Base-by-base conservation (phyloP, 2,113 vertebrate species). In the Paradoxurus hermaphroditus region DNA sequence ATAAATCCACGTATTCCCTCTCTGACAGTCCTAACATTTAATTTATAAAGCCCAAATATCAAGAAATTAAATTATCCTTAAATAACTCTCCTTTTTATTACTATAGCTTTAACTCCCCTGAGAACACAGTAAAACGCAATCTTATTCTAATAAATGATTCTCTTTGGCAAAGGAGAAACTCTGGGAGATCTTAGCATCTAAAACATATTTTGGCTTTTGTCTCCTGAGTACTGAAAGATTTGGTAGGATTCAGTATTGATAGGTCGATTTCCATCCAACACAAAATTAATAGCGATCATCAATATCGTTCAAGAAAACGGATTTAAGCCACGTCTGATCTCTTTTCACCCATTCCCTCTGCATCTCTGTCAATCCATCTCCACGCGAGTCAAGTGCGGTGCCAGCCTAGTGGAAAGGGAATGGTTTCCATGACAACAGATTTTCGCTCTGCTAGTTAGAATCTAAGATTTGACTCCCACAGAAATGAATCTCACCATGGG, bases 401-500 rank as follows among this genome's bases (percentile, higher is more conserved):
- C 78, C 67, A 94, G 83, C 91, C 82, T 70, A 51, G 94, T 65
- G 89, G 93, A 94, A 97, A 83, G 91, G 96, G 88, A 91, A 94
- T 81, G 77, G 98, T 98, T 97, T 95, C 98, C 91, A 98, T 98
- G 96, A 51, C 97, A 95, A 97, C 96, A 70, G 91, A 68, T 86
- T 95, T 98, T 90, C n/a, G 67, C 94, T 92, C 88, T 65, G 65
- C 65, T 95, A 91, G 68, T 95, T 94, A 96, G 94, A 94, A 93
- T 68, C 78, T 93, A 91, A 94, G 95, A 95, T 94, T 94, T 97
- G 72, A 94, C 91, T 98, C 94, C 81, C 83, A 94, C 27, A 59
- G 96, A 98, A 96, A 97, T 85, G 90, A 94, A 97, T 95, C 84
- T 82, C 56, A 25, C 46, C 25, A 44, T 75, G 82, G 72, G 89